phyloP scores from a whole-genome alignment of 1,140 invertebrate species.

The Drosophila repletoides region DNA sequence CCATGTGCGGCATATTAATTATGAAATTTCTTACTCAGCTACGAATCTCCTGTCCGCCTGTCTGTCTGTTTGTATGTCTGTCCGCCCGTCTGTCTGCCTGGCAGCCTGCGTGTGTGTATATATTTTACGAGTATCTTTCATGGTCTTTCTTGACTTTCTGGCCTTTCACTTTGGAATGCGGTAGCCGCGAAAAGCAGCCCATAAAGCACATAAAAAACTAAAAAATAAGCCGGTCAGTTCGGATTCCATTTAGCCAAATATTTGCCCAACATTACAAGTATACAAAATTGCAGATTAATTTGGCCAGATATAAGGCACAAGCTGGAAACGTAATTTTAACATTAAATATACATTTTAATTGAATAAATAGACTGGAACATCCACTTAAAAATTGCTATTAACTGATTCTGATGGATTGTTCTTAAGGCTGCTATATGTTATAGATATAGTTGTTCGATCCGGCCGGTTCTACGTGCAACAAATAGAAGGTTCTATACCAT shows the following conservation, averaged over 20 bases:
- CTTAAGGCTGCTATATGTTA: too few relatives aligned
- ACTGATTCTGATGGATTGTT: too few relatives aligned
- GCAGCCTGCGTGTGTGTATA: not conserved
- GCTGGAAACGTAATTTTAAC: too few relatives aligned
- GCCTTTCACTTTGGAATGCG: constrained; percentile 76
- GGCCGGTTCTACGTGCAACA: too few relatives aligned
- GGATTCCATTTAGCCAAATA: constrained; percentile 45
- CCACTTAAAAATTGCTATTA: too few relatives aligned
- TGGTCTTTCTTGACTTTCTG: constrained; percentile 25
- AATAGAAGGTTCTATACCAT: too few relatives aligned
- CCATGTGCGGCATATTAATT: constrained; percentile 72
- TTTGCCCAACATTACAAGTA: too few relatives aligned
- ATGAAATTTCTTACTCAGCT: constrained; percentile 60
- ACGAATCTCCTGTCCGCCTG: constrained; percentile 7
- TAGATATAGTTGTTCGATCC: too few relatives aligned
- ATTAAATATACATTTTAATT: too few relatives aligned
- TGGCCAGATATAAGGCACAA: constrained; percentile 30
- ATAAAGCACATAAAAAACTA: constrained; percentile 45
- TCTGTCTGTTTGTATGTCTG: not conserved
- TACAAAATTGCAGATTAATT: constrained; percentile 38
- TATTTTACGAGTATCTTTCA: constrained; percentile 28
- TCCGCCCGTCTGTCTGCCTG: not conserved
- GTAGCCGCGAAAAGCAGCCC: constrained; percentile 58
- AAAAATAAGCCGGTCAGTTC: constrained; percentile 27
- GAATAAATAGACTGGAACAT: too few relatives aligned